These are phyloP conservation scores for Pocillopora grandis DNA, from an alignment of 92 coral and sea anemone genomes.

Conservation along the genomic window DNA sequence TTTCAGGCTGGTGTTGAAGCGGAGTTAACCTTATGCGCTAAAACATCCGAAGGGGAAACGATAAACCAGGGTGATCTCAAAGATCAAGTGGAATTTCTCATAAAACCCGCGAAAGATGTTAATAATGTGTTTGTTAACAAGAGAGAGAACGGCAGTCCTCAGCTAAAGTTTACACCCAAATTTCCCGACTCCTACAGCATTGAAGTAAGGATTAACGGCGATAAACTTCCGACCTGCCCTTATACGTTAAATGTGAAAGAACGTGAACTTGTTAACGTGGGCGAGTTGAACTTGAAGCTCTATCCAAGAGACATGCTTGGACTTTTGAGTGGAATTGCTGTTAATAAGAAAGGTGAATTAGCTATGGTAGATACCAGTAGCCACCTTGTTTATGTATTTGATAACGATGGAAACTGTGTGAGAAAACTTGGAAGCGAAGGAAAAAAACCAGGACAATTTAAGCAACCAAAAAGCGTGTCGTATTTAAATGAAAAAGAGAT, in stretches of 20 bases:
- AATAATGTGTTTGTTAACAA: neutral
- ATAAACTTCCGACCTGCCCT: neutral
- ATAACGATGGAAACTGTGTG: neutral
- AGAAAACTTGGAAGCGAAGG: neutral
- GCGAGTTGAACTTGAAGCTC: neutral
- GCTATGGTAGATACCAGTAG: neutral
- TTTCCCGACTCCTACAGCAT: neutral
- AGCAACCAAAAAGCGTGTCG: too few relatives aligned
- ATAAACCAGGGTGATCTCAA: neutral
- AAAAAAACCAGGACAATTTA: too few relatives aligned
- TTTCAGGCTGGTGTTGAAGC: slow-evolving; percentile 8
- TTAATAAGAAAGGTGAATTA: neutral
- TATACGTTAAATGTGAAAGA: neutral
- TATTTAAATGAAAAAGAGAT: too few relatives aligned
- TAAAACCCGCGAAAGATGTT: neutral
- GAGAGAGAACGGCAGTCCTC: neutral
- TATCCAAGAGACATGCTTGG: neutral
- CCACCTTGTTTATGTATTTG: neutral
- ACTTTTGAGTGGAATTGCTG: neutral
- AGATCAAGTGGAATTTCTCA: neutral
- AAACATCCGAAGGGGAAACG: neutral
- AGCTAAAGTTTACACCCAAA: neutral
- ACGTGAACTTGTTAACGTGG: neutral
- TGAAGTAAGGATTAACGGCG: neutral
- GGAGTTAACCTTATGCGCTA: neutral